These are phyloP conservation scores for Drosophila fuyamai DNA, from an alignment of 1,140 invertebrate species.

Conservation along the genomic window DNA sequence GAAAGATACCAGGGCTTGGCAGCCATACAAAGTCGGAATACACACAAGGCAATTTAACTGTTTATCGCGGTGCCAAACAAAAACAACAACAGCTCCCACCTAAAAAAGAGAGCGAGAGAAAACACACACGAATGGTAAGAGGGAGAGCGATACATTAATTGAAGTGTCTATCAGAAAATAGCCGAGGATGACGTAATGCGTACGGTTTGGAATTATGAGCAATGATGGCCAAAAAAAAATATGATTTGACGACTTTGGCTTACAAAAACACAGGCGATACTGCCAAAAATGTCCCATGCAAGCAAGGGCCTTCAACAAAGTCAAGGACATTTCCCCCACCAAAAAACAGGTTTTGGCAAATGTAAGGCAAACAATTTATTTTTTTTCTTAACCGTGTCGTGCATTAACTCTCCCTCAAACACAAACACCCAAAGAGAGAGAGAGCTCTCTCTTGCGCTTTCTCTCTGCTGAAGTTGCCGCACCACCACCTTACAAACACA, in stretches of 20 bases:
- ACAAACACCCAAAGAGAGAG: slow-evolving; percentile 32
- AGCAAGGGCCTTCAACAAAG: slow-evolving; percentile 34
- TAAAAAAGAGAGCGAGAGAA: slow-evolving; percentile 29
- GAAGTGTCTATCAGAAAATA: slow-evolving; percentile 83
- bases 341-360: slow-evolving; percentile 45
- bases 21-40: slow-evolving; percentile 58
- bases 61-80: slow-evolving; percentile 67
- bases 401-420: slow-evolving; percentile 23
- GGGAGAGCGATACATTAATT: slow-evolving; percentile 65
- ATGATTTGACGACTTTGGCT: neutral
- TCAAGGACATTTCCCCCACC: slow-evolving; percentile 67
- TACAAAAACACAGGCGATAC: neutral
- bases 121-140: slow-evolving; percentile 13
- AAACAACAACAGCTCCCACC: slow-evolving; percentile 60
- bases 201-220: slow-evolving; percentile 68
- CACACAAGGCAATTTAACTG: slow-evolving; percentile 69
- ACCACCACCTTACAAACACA: slow-evolving; percentile 74
- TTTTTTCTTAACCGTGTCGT: neutral
- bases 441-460: slow-evolving; percentile 56
- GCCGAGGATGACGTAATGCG: slow-evolving; percentile 79
- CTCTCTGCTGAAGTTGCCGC: slow-evolving; percentile 71
- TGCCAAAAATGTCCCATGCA: slow-evolving; percentile 19
- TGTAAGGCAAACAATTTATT: slow-evolving; percentile 29
- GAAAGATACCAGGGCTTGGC: slow-evolving; percentile 27
- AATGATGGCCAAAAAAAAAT: slow-evolving; percentile 36